phyloP scores from a whole-genome alignment of 2,113 vertebrate species.

The Thamnaconus septentrionalis region DNA sequence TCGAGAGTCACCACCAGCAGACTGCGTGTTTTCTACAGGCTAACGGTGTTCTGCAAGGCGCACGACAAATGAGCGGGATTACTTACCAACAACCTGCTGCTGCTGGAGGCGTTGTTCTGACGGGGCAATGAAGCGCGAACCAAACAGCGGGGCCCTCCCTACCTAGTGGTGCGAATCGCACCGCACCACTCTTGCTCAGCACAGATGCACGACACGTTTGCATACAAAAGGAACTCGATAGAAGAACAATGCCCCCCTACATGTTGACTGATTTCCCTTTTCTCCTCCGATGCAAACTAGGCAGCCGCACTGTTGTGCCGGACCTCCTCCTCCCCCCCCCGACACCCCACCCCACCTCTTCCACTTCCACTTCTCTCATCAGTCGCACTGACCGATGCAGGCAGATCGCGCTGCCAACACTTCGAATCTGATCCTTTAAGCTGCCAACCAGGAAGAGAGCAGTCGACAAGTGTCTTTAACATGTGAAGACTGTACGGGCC shows the following conservation, averaged over 20 bases:
- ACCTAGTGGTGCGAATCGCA: too few species aligned
- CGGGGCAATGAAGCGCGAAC: background rate
- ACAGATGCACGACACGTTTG: background rate
- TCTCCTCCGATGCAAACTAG: background rate
- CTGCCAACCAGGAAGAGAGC: constrained; percentile 7
- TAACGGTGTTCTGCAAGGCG: too few species aligned
- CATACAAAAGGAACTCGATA: background rate
- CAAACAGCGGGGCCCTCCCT: too few species aligned
- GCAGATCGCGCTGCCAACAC: constrained; percentile 5
- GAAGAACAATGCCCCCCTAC: too few species aligned
- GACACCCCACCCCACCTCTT: background rate
- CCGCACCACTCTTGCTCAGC: too few species aligned
- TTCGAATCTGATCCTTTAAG: constrained; percentile 40
- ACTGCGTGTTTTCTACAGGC: background rate
- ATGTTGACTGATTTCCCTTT: background rate
- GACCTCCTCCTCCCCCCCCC: too few species aligned
- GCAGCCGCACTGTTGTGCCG: background rate
- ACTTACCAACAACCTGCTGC: background rate
- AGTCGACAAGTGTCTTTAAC: constrained; percentile 12
- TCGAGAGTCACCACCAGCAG: constrained; percentile 17
- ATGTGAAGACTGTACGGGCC: background rate
- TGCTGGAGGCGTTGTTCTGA: background rate
- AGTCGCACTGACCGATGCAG: too few species aligned
- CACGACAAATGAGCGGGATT: background rate
- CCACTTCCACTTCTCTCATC: background rate